Evolutionary conservation across 1,140 invertebrate genomes (phyloP).

Genomic region (Potamilus streckersoni): DNA sequence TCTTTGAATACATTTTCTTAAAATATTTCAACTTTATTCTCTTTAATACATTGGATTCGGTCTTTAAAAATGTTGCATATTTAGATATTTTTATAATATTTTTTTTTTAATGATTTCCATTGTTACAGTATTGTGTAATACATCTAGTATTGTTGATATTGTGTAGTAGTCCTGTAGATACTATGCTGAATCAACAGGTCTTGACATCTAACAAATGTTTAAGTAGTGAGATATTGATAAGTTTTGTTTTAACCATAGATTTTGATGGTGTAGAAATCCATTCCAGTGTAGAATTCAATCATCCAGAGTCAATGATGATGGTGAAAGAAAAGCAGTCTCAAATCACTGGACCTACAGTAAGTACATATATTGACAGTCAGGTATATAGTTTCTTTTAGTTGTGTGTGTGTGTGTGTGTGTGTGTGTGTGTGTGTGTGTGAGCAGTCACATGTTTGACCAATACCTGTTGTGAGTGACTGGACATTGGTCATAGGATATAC

Average conservation of each 20-base stretch:
- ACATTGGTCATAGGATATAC: too few species aligned
- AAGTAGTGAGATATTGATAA: background rate
- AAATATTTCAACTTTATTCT: background rate
- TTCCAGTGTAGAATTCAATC: slow-evolving; percentile 37
- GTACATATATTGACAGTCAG: background rate
- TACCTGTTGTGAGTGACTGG: too few species aligned
- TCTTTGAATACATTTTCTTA: too few species aligned
- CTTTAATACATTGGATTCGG: background rate
- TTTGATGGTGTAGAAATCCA: slow-evolving; percentile 42
- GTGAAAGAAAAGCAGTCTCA: slow-evolving; percentile 12
- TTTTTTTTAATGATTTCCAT: background rate
- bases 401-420: too few species aligned
- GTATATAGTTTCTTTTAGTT: background rate
- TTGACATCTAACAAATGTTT: background rate
- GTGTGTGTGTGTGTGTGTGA: too few species aligned
- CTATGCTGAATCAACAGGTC: background rate
- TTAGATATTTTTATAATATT: background rate
- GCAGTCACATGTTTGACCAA: too few species aligned
- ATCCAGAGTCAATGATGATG: slow-evolving; percentile 17
- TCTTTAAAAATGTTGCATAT: background rate
- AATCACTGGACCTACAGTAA: slow-evolving; percentile 41
- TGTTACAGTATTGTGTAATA: too few species aligned
- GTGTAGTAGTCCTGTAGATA: background rate
- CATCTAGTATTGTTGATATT: too few species aligned
- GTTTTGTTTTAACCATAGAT: slow-evolving; percentile 25